These are phyloP conservation scores for Zonotrichia leucophrys DNA, from an alignment of 2,113 vertebrate species.

Conservation along the genomic window DNA sequence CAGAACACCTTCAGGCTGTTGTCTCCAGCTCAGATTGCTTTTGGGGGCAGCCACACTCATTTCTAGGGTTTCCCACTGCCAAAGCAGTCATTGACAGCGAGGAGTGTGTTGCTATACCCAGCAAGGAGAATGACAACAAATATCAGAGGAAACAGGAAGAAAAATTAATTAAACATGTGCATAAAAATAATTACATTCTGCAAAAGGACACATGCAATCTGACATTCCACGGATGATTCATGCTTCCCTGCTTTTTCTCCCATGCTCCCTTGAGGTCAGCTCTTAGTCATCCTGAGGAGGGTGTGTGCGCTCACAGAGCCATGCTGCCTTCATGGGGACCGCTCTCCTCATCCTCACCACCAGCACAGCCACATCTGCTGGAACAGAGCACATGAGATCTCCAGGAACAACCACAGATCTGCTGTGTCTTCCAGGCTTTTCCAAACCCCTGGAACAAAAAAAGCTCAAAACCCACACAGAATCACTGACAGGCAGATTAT, in stretches of 20 bases:
- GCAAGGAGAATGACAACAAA: not conserved
- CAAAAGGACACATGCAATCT: not conserved
- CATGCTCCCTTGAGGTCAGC: slow-evolving; percentile 10
- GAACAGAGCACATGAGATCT: fast-evolving
- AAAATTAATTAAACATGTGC: slow-evolving; percentile 35
- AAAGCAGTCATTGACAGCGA: not conserved
- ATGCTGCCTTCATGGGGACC: not conserved
- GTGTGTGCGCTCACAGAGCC: not conserved
- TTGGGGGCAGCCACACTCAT: not conserved
- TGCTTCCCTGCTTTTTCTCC: not conserved
- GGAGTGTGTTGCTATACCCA: fast-evolving
- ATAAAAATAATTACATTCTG: slow-evolving; percentile 17
- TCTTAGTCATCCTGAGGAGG: not conserved
- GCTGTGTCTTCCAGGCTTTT: not conserved
- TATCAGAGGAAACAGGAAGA: not conserved
- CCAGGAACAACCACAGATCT: not conserved
- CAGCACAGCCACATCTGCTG: not conserved
- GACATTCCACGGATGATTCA: slow-evolving; percentile 15
- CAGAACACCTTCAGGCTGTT: not conserved
- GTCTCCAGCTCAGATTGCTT: not conserved
- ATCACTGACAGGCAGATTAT: not conserved
- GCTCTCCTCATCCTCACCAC: not conserved
- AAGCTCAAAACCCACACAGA: not conserved
- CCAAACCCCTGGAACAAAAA: not conserved
- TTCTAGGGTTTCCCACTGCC: not conserved